Base-by-base conservation (phyloP, 2,888 invertebrate species). In the Troides helena region DNA sequence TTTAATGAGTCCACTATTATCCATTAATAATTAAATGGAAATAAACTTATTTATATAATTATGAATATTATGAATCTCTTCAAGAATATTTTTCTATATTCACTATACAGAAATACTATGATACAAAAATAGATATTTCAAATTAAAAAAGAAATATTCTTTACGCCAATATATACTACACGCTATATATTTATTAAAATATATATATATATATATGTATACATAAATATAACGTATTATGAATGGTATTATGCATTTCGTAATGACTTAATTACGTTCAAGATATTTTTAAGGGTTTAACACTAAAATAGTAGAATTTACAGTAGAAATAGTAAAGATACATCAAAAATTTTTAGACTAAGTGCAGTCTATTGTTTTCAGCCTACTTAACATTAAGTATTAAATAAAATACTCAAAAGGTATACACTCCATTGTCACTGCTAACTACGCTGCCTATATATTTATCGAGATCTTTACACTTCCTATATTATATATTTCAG, bases 311-410 rank as follows among this genome's bases (percentile, higher is more conserved):
- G 57, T 43, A 70, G 72, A 74, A 68, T 70, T 68, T 72, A 63
- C 59, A 59, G 71, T 78, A 79, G 74, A 78, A 80, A 77, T 75
- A 78, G 81, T 82, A 85, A 85, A 81, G 74, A 77, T 73, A 73
- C 76, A 76, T 81, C 77, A 78, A 83, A 85, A 53, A 83, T 82
- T 74, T 30, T 82, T 79, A 81, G 76, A 83, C 83, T 80, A 80
- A 74, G 65, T 67, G 68, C 76, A 72, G 74, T 75, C 73, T 70
- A 71, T 73, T 70, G 65, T 72, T 73, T 71, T 69, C 71, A 70
- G 63, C 67, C 65, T 75, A 76, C 69, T 71, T 74, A 72, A 65
- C 60, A 63, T 57, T 60, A 65, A 61, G 36, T 60, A 39, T 67
- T 25, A 56, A 71, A 62, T 61, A 60, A 68, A 46, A 30, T 50